Base-by-base conservation (phyloP, 2,888 invertebrate genomes). In the Danaus chrysippus region DNA sequence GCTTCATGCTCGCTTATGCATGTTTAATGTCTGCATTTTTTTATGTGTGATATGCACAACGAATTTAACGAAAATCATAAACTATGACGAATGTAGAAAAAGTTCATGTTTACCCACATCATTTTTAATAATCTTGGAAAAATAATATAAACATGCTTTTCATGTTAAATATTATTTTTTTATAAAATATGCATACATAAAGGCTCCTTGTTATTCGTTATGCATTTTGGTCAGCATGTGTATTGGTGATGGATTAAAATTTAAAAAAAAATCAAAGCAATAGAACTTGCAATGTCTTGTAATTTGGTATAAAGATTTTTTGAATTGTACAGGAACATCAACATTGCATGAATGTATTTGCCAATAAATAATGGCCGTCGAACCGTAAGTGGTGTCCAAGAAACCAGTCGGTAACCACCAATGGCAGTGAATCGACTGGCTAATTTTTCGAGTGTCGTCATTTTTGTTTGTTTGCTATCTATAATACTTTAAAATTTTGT, bases 281-380 rank as follows among this genome's bases (percentile, higher is more conserved):
- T 46, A 13, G 13, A 46, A 46, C 9, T 63, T 58, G 43, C 49
- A 58, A 58, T 53, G 23, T 49, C 54, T 59, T 13, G 17, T 54
- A 13, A 59, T 17, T n/a, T 23, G 42, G 9, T 53, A 42, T 41
- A 15, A 19, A 46, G n/a, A 56, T 41, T 11, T 49, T 59, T 52
- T 61, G 61, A 60, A 59, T 43, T 57, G 58, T 54, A 10, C 57
- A 60, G 64, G 54, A 61, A 65, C 52, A 65, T 58, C 66, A 66
- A 67, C 65, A 65, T 70, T 78, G 89, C 89, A 87, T 89, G 87
- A 86, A 87, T 86, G 89, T 90, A 84, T 90, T 90, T 90, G 89
- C 89, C 90, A 90, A 90, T 90, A 90, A 89, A 87, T 86, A 82
- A 81, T 78, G 70, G 78, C 65, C 71, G 72, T 77, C 23, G 23